Percentiles rank a stretch among this genome's conserved stretches.
Evolutionary conservation across 1,140 invertebrate genomes (phyloP).

Genomic region (Orchesella cincta): DNA sequence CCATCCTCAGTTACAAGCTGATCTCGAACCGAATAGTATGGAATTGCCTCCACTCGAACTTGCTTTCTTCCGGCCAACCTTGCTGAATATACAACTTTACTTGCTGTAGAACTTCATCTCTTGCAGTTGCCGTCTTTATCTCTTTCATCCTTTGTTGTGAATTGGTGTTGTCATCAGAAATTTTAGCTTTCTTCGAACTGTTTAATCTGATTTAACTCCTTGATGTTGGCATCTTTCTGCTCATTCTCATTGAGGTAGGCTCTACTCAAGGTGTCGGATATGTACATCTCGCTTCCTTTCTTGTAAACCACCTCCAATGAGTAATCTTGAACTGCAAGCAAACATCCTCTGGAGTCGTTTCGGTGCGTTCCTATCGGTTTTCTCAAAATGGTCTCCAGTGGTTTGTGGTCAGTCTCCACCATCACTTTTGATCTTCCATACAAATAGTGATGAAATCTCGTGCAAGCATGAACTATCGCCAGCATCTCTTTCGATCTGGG

Average conservation of each 20-base stretch:
- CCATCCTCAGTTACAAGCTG: background rate
- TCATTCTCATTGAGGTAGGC: constrained; percentile 16
- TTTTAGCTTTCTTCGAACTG: background rate
- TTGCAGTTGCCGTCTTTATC: background rate
- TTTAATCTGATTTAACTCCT: background rate
- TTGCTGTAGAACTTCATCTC: background rate
- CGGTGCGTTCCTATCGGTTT: constrained; percentile 56
- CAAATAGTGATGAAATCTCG: constrained; percentile 57
- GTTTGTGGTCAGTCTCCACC: constrained; percentile 54
- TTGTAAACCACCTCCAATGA: constrained; percentile 56
- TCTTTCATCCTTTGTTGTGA: background rate
- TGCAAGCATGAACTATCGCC: constrained; percentile 53
- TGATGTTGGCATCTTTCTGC: background rate
- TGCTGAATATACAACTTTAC: background rate
- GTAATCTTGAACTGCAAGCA: constrained; percentile 56
- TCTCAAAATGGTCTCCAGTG: constrained; percentile 54
- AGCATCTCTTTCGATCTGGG: constrained; percentile 59
- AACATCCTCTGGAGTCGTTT: constrained; percentile 56
- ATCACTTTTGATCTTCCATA: constrained; percentile 53
- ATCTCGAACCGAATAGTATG: background rate
- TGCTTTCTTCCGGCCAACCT: background rate
- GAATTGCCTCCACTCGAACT: background rate
- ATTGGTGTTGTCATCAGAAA: background rate
- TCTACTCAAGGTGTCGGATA: constrained; percentile 50
- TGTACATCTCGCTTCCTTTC: constrained; percentile 46